phyloP scores from a whole-genome alignment of 2,888 invertebrate genomes.

The Molanna angustata region DNA sequence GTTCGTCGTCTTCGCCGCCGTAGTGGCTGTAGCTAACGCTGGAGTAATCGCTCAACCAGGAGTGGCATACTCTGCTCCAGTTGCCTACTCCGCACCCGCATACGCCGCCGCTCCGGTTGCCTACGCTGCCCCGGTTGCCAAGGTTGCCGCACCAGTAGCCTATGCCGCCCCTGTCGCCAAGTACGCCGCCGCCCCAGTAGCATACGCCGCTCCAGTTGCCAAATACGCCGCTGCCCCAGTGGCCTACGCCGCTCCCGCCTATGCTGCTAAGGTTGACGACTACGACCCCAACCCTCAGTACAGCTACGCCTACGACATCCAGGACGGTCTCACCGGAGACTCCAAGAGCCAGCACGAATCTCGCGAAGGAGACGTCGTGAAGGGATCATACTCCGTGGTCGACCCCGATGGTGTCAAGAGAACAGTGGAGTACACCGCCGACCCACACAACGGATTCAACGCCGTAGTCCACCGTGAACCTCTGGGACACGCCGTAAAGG shows the following conservation, averaged over 20 bases:
- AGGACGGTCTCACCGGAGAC: conserved; percentile 63
- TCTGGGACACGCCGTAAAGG: conserved; percentile 28
- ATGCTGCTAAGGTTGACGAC: conserved; percentile 40
- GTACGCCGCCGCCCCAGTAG: conserved; percentile 15
- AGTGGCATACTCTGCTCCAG: conserved; percentile 18
- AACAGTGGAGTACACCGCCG: conserved; percentile 47
- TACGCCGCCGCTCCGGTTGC: conserved; percentile 17
- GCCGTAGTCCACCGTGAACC: conserved; percentile 50
- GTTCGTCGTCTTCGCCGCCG: conserved; percentile 29
- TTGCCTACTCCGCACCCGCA: conserved; percentile 21
- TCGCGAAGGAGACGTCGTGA: conserved; percentile 29
- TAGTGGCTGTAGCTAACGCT: conserved; percentile 29
- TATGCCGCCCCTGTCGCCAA: conserved; percentile 38
- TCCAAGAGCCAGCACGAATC: conserved; percentile 53
- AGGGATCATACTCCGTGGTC: conserved; percentile 49
- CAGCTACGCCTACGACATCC: conserved; percentile 66
- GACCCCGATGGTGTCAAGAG: conserved; percentile 43
- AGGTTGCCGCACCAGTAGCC: conserved; percentile 17
- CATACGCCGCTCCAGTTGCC: conserved; percentile 19
- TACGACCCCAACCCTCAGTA: conserved; percentile 65
- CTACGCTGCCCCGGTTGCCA: conserved; percentile 16
- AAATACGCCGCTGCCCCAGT: conserved; percentile 38
- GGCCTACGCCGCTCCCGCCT: conserved; percentile 20
- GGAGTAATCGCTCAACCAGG: conserved; percentile 31
- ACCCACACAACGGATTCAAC: conserved; percentile 52